Evolutionary conservation across 2,797 vertebrate genomes (phyloP).

Genomic region (Austrolebias charrua): DNA sequence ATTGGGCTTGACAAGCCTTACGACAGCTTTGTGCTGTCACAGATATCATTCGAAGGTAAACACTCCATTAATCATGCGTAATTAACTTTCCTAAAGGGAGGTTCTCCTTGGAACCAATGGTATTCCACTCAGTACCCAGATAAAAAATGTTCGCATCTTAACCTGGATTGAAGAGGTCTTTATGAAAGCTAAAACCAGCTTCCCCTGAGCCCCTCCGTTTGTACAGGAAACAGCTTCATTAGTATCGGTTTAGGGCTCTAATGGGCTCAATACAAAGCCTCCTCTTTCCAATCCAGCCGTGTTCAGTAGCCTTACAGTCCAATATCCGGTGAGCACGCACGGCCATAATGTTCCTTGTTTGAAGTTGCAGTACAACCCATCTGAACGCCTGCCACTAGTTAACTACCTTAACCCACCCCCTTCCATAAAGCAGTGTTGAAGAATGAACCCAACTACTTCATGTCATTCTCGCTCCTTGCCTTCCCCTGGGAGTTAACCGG

Average conservation of each 20-base stretch:
- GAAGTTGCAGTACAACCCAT: conserved; percentile 72
- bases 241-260: conserved; percentile 80
- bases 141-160: conserved; percentile 84
- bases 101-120: conserved; percentile 84
- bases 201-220: conserved; percentile 77
- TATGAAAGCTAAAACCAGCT: conserved; percentile 83
- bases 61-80: conserved; percentile 99
- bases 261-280: conserved; percentile 77
- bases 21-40: conserved; percentile 99
- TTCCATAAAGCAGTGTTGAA: conserved; percentile 65
- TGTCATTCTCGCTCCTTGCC: conserved; percentile 43
- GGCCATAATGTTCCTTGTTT: conserved; percentile 74
- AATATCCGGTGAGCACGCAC: conserved; percentile 75
- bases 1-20: conserved; percentile 97
- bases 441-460: conserved; percentile 62
- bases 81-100: conserved; percentile 93
- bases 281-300: conserved; percentile 74
- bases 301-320: conserved; percentile 73
- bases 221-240: conserved; percentile 84
- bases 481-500: conserved; percentile 56
- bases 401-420: conserved; percentile 74
- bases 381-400: conserved; percentile 73
- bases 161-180: conserved; percentile 82
- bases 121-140: conserved; percentile 59
- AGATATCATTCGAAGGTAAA: conserved; percentile 98